Percentiles rank a stretch among this genome's conserved stretches.
Evolutionary conservation across 2,888 invertebrate species (phyloP).

Genomic region (Ferdinandea cuprea): DNA sequence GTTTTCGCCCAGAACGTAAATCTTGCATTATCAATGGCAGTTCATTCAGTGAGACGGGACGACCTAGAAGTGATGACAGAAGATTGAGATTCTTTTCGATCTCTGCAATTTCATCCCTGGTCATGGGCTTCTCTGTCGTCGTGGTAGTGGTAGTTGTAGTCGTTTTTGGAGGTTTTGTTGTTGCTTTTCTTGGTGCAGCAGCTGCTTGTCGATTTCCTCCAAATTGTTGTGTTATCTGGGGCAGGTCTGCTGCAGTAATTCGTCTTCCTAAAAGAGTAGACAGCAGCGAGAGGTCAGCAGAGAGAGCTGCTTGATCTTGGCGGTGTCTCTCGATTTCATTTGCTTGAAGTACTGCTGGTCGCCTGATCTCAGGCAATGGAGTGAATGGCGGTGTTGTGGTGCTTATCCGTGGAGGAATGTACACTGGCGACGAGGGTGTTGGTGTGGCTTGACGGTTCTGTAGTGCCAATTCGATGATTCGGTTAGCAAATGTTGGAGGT

Average conservation of each 20-base stretch:
- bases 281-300: conserved; percentile 77
- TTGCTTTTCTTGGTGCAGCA: conserved; percentile 74
- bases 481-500: conserved; percentile 83
- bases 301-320: conserved; percentile 76
- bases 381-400: conserved; percentile 76
- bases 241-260: conserved; percentile 76
- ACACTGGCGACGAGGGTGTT: conserved; percentile 67
- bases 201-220: conserved; percentile 76
- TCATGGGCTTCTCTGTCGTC: conserved; percentile 79
- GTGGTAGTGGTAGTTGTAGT: conserved; percentile 79
- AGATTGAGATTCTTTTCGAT: conserved; percentile 75
- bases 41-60: conserved; percentile 71
- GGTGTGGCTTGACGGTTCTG: conserved; percentile 79
- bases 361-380: conserved; percentile 78
- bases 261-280: conserved; percentile 77
- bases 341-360: conserved; percentile 78
- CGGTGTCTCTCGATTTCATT: conserved; percentile 73
- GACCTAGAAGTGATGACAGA: conserved; percentile 75
- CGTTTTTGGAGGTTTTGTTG: conserved; percentile 80
- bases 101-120: conserved; percentile 76
- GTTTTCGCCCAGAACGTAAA: conserved; percentile 71
- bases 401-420: conserved; percentile 32
- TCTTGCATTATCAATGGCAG: conserved; percentile 75
- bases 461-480: conserved; percentile 85
- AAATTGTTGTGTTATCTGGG: conserved; percentile 75